Evolutionary conservation across 2,888 invertebrate species (phyloP).

Genomic region (Epinotia nisella): DNA sequence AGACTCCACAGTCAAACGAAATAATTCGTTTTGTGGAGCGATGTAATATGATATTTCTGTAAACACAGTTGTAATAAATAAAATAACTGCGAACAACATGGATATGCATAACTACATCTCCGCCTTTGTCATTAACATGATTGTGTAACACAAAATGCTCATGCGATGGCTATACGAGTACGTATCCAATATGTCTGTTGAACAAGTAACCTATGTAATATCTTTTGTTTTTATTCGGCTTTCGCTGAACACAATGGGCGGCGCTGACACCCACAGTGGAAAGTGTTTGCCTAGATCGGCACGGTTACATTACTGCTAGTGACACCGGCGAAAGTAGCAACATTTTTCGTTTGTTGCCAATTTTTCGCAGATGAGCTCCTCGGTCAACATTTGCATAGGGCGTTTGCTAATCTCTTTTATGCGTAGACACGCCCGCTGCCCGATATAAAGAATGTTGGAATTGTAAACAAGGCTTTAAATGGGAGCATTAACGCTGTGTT

Average conservation of each 20-base stretch:
- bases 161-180: slow-evolving; percentile 32
- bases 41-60: too few relatives aligned
- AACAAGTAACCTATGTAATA: slow-evolving; percentile 56
- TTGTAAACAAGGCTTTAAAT: slow-evolving; percentile 24
- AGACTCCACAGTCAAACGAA: too few relatives aligned
- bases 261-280: slow-evolving; percentile 72
- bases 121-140: slow-evolving; percentile 44
- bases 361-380: slow-evolving; percentile 59
- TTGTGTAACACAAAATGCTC: slow-evolving; percentile 42
- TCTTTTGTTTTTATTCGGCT: slow-evolving; percentile 74
- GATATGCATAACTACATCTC: slow-evolving; percentile 38
- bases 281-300: slow-evolving; percentile 62
- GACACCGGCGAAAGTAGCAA: slow-evolving; percentile 70
- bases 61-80: too few relatives aligned
- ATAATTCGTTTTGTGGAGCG: too few relatives aligned
- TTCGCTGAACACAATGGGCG: slow-evolving; percentile 75
- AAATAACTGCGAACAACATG: slow-evolving; percentile 27
- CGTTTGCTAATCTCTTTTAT: slow-evolving; percentile 47
- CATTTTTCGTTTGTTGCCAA: slow-evolving; percentile 63
- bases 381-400: slow-evolving; percentile 63
- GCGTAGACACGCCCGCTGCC: slow-evolving; percentile 47
- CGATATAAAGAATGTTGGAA: slow-evolving; percentile 32
- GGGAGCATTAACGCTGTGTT: slow-evolving; percentile 11
- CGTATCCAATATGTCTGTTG: slow-evolving; percentile 44
- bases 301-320: slow-evolving; percentile 61